phyloP scores from a whole-genome alignment of 1,140 invertebrate species.

The Camponotus pennsylvanicus region DNA sequence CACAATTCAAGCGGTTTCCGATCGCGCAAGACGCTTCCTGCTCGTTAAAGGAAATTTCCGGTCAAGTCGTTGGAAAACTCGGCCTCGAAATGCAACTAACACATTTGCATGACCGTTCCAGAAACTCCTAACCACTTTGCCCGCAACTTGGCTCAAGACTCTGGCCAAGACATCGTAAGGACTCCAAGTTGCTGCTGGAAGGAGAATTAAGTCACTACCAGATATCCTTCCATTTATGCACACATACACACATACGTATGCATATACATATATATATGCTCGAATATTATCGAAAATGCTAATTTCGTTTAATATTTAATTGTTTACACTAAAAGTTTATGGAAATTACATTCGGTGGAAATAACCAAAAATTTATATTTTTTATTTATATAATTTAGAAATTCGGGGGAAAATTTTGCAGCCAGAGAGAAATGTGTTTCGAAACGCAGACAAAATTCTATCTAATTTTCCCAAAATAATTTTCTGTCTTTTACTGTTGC shows the following conservation, averaged over 20 bases:
- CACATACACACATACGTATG: neutral
- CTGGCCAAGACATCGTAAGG: constrained; percentile 65
- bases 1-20: neutral
- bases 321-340: constrained; percentile 31
- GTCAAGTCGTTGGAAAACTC: constrained; percentile 66
- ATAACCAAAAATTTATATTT: neutral
- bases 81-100: constrained; percentile 73
- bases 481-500: neutral
- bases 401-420: neutral
- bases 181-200: constrained; percentile 50
- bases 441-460: neutral
- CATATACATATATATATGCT: neutral
- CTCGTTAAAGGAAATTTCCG: constrained; percentile 63
- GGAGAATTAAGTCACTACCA: constrained; percentile 72
- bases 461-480: neutral
- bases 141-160: constrained; percentile 74
- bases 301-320: constrained; percentile 50
- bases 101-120: constrained; percentile 72
- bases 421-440: neutral
- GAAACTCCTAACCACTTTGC: constrained; percentile 67
- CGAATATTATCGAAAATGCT: constrained; percentile 61
- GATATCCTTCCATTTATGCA: constrained; percentile 19
- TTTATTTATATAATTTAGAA: neutral
- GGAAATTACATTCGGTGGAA: neutral
- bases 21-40: constrained; percentile 34